Percentiles rank a stretch among this genome's conserved stretches.
Evolutionary conservation across 2,888 invertebrate genomes (phyloP).

Genomic region (Deroplatys truncata): DNA sequence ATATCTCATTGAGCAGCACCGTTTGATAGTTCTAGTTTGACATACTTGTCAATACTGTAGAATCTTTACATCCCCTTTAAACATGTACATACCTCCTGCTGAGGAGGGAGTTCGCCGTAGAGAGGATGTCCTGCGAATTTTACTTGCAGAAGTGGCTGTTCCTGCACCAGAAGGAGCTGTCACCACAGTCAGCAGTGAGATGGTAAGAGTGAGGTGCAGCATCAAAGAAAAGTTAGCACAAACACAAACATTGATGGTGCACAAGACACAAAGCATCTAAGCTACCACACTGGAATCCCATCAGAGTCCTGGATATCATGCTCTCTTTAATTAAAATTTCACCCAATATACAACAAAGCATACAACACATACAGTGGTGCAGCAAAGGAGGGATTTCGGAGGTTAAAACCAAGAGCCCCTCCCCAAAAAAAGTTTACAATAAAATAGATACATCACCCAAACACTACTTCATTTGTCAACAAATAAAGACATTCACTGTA

Average conservation of each 20-base stretch:
- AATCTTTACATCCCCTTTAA: too few species aligned
- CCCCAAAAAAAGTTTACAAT: too few species aligned
- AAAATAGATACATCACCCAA: too few species aligned
- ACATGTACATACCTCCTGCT: constrained; percentile 11
- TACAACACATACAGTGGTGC: neutral
- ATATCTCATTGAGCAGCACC: too few species aligned
- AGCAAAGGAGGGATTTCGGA: too few species aligned
- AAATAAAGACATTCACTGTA: too few species aligned
- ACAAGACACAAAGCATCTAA: neutral
- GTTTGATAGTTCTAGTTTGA: too few species aligned
- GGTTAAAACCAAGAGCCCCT: too few species aligned
- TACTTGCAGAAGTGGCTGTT: constrained; percentile 41
- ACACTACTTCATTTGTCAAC: too few species aligned
- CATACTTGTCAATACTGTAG: too few species aligned
- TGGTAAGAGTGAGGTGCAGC: neutral
- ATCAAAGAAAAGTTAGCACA: neutral
- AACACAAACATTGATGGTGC: neutral
- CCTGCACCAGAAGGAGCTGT: constrained; percentile 9
- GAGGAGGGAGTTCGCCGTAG: constrained; percentile 18
- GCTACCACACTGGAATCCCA: neutral
- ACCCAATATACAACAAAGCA: neutral
- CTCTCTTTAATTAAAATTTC: neutral
- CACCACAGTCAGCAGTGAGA: neutral
- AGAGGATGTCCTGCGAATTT: constrained; percentile 18
- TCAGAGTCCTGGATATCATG: neutral